phyloP scores from a whole-genome alignment of 37 sponge, comb jelly and placozoan species.

The Hormiphora californensis region DNA sequence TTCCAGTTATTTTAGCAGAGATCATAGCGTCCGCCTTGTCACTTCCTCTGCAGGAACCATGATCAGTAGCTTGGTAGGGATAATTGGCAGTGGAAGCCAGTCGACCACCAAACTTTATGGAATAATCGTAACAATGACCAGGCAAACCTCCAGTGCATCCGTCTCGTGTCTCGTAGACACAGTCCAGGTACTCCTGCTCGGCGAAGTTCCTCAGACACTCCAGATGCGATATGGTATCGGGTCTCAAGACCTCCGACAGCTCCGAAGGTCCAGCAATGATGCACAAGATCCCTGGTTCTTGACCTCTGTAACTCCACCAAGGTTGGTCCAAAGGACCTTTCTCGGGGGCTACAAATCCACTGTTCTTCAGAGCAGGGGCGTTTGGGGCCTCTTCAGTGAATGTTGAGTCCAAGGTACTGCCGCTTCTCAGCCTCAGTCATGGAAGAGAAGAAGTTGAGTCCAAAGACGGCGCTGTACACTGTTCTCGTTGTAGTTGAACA shows the following conservation, averaged over 20 bases:
- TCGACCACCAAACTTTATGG: too few species aligned
- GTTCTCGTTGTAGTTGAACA: neutral
- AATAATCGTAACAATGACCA: too few species aligned
- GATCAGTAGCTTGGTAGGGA: neutral
- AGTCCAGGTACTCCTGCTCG: neutral
- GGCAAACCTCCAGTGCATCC: too few species aligned
- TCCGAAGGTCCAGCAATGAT: neutral
- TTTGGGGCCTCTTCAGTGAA: neutral
- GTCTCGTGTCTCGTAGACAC: neutral
- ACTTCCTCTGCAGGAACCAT: neutral
- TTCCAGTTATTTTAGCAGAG: neutral
- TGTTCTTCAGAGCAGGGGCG: neutral
- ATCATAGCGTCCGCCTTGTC: neutral
- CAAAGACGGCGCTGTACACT: neutral
- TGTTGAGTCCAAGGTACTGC: neutral
- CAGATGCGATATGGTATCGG: neutral
- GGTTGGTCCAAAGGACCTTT: neutral
- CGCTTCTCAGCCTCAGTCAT: neutral
- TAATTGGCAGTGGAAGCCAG: too few species aligned
- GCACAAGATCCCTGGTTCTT: neutral
- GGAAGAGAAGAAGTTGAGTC: neutral
- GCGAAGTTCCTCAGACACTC: conserved; percentile 4
- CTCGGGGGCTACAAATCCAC: neutral
- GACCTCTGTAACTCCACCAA: neutral
- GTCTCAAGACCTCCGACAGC: conserved; percentile 1